Evolutionary conservation across 2,797 vertebrate species (phyloP).

Genomic region (Botia kubotai): DNA sequence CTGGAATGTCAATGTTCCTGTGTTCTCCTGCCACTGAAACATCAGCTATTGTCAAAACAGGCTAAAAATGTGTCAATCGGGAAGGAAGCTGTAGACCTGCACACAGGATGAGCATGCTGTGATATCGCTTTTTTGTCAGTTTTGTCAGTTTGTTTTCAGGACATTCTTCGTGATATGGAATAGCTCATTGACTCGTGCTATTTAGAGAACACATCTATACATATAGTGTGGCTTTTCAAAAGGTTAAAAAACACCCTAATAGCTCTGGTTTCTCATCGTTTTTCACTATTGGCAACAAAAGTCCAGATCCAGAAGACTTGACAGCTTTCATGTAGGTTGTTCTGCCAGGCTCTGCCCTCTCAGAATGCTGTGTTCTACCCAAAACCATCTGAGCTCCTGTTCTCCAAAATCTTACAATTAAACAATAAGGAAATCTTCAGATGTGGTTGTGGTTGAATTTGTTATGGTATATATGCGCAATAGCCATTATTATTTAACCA

Average conservation of each 20-base stretch:
- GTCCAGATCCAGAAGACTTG: constrained; percentile 59
- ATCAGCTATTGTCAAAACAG: constrained; percentile 67
- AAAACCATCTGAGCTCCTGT: constrained; percentile 3
- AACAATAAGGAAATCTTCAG: constrained; percentile 16
- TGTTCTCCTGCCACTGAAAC: constrained; percentile 68
- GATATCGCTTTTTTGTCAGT: constrained; percentile 12
- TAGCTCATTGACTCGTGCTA: neutral
- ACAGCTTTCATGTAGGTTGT: constrained; percentile 64
- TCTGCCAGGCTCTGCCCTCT: constrained; percentile 66
- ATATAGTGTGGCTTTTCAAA: constrained; percentile 8
- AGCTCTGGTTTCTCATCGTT: constrained; percentile 7
- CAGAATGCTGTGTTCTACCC: constrained; percentile 67
- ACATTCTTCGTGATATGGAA: neutral
- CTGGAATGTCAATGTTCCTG: constrained; percentile 76
- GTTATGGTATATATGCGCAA: constrained; percentile 9
- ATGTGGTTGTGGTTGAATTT: constrained; percentile 35
- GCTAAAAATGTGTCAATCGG: constrained; percentile 41
- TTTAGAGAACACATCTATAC: constrained; percentile 15
- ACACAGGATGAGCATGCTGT: constrained; percentile 36
- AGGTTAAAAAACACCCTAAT: constrained; percentile 12
- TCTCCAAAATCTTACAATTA: neutral
- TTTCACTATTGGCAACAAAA: constrained; percentile 45
- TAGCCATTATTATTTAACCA: neutral
- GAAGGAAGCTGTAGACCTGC: constrained; percentile 34
- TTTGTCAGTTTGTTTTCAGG: neutral